These are phyloP conservation scores for Poecilia picta DNA, from an alignment of 2,797 vertebrate genomes.

Conservation along the genomic window DNA sequence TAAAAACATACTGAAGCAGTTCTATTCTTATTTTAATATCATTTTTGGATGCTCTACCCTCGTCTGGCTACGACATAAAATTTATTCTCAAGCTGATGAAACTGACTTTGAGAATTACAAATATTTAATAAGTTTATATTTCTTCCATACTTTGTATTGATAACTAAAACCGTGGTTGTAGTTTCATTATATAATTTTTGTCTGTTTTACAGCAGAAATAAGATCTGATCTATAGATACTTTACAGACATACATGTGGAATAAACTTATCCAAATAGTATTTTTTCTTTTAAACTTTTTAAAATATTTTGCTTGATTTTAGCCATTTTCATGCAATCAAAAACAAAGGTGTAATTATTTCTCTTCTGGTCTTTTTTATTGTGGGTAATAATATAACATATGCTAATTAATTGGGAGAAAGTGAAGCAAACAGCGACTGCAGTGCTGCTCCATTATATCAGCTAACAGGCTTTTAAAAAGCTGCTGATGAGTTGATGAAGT, in stretches of 20 bases:
- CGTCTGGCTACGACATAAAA: too few relatives aligned
- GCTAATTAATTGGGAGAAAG: slow-evolving; percentile 43
- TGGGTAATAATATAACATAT: slow-evolving; percentile 5
- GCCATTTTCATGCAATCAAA: not conserved
- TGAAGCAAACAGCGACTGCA: slow-evolving; percentile 29
- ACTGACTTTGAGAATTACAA: not conserved
- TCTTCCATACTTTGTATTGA: not conserved
- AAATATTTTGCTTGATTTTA: not conserved
- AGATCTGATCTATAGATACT: too few relatives aligned
- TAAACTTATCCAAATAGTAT: too few relatives aligned
- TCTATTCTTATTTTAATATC: too few relatives aligned
- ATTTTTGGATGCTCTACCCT: too few relatives aligned
- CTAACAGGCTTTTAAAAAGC: slow-evolving; percentile 47
- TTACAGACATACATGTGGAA: too few relatives aligned
- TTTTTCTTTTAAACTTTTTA: not conserved
- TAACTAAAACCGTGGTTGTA: too few relatives aligned
- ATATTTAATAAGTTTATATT: not conserved
- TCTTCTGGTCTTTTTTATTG: not conserved
- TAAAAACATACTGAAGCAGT: too few relatives aligned
- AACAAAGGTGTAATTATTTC: not conserved
- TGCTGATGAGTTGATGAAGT: slow-evolving; percentile 60
- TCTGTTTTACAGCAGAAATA: too few relatives aligned
- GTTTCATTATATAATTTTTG: too few relatives aligned
- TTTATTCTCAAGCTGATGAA: too few relatives aligned
- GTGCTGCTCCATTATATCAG: slow-evolving; percentile 39